phyloP scores from a whole-genome alignment of 1,140 invertebrate genomes.

The Drosophila triauraria region DNA sequence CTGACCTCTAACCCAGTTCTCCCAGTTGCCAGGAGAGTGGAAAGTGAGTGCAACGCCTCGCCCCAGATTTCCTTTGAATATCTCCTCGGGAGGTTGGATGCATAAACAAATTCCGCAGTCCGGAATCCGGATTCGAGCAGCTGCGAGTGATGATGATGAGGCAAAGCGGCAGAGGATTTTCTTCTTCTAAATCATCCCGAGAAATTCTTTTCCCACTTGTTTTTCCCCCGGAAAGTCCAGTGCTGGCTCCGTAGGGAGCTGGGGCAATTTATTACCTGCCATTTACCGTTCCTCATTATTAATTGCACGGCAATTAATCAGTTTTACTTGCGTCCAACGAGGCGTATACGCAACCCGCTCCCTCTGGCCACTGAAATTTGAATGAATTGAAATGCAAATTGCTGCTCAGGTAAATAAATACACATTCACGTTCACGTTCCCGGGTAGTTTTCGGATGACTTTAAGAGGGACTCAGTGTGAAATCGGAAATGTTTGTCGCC shows the following conservation, averaged over 20 bases:
- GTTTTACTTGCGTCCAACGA: slow-evolving; percentile 75
- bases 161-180: slow-evolving; percentile 41
- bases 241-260: slow-evolving; percentile 21
- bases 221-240: slow-evolving; percentile 1
- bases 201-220: slow-evolving; percentile 4
- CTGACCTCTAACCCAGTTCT: slow-evolving; percentile 37
- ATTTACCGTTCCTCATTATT: slow-evolving; percentile 80
- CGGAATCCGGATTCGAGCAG: slow-evolving; percentile 10
- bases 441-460: slow-evolving; percentile 37
- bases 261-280: slow-evolving; percentile 78
- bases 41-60: slow-evolving; percentile 17
- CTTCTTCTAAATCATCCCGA: slow-evolving; percentile 25
- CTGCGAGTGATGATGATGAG: slow-evolving; percentile 32
- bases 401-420: slow-evolving; percentile 61
- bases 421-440: slow-evolving; percentile 21
- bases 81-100: slow-evolving; percentile 20
- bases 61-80: slow-evolving; percentile 14
- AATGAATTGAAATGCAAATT: slow-evolving; percentile 79
- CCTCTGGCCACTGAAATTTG: slow-evolving; percentile 37
- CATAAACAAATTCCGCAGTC: slow-evolving; percentile 50
- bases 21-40: slow-evolving; percentile 1
- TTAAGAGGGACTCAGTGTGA: slow-evolving; percentile 62
- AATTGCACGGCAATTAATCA: slow-evolving; percentile 78
- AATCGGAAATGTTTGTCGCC: slow-evolving; percentile 72
- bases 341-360: slow-evolving; percentile 64